These are phyloP conservation scores for Tokudaia tokunoshimensis DNA, from an alignment of 2,797 vertebrate genomes.

Conservation along the genomic window DNA sequence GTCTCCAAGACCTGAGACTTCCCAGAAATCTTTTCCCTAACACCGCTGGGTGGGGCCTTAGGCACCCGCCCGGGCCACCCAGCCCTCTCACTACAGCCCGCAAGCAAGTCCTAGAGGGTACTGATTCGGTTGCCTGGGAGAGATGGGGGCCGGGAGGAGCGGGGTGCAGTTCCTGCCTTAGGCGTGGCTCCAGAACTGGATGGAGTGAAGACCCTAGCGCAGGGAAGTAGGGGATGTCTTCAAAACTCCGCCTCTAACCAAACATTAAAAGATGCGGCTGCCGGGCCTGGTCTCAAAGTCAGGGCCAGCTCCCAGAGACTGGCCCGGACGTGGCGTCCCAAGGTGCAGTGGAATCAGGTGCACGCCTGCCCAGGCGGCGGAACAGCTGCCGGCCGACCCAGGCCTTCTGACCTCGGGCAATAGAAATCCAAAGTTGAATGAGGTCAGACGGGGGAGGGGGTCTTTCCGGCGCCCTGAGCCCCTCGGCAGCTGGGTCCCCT, in stretches of 20 bases:
- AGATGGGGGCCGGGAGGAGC: too few species aligned
- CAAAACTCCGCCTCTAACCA: constrained; percentile 7
- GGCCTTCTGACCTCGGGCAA: background rate
- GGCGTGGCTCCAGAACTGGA: constrained; percentile 35
- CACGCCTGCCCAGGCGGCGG: background rate
- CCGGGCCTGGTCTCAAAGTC: background rate
- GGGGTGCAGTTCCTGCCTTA: background rate
- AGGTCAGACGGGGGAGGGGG: too few species aligned
- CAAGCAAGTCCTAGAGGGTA: background rate
- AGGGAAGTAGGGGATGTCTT: fast-evolving
- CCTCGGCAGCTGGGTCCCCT: background rate
- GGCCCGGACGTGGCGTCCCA: background rate
- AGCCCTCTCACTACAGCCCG: background rate
- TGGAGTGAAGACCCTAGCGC: background rate
- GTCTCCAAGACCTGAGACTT: constrained; percentile 53
- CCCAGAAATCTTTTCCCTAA: constrained; percentile 47
- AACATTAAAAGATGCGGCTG: background rate
- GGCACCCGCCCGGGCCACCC: background rate
- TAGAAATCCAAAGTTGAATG: background rate
- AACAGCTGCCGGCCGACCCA: background rate
- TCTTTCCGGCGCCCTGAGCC: constrained; percentile 71
- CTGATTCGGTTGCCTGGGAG: background rate
- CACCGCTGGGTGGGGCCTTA: constrained; percentile 57
- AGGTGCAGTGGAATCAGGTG: constrained; percentile 76
- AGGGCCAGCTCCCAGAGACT: background rate